Evolutionary conservation across 2,797 vertebrate species (phyloP).

Genomic region (Thripadectes ignobilis): DNA sequence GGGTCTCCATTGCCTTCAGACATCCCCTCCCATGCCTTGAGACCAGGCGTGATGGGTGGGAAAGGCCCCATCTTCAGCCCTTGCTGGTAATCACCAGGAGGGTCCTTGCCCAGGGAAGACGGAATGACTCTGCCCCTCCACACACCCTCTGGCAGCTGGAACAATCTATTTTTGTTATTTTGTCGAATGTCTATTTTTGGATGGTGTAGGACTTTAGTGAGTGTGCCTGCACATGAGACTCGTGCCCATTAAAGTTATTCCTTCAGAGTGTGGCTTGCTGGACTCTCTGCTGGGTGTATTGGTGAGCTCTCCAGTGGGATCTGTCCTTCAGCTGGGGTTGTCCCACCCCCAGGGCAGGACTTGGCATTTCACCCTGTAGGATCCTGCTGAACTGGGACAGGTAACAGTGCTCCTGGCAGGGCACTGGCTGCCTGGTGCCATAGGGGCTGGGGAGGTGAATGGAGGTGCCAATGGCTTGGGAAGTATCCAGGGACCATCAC

Average conservation of each 20-base stretch:
- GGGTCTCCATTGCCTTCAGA: not conserved
- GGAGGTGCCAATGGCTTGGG: rapidly evolving
- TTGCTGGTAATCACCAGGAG: not conserved
- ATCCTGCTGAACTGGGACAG: not conserved
- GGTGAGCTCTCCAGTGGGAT: rapidly evolving
- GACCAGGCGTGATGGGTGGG: not conserved
- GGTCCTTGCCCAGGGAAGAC: not conserved
- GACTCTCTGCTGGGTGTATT: rapidly evolving
- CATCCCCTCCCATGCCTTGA: not conserved
- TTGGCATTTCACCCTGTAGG: not conserved
- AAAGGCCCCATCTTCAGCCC: not conserved
- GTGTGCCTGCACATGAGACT: not conserved
- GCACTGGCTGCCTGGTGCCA: rapidly evolving
- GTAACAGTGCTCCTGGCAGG: rapidly evolving
- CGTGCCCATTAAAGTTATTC: slow-evolving; percentile 48
- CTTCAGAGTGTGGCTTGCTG: rapidly evolving
- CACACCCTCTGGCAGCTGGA: not conserved
- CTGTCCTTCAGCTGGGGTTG: not conserved
- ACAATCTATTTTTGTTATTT: slow-evolving; percentile 43
- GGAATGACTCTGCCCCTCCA: rapidly evolving
- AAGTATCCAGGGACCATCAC: not conserved
- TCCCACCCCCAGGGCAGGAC: not conserved
- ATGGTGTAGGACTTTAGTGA: not conserved
- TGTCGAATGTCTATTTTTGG: not conserved
- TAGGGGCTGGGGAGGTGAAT: not conserved